Base-by-base conservation (phyloP, 2,797 vertebrate genomes). In the Acropternis orthonyx region DNA sequence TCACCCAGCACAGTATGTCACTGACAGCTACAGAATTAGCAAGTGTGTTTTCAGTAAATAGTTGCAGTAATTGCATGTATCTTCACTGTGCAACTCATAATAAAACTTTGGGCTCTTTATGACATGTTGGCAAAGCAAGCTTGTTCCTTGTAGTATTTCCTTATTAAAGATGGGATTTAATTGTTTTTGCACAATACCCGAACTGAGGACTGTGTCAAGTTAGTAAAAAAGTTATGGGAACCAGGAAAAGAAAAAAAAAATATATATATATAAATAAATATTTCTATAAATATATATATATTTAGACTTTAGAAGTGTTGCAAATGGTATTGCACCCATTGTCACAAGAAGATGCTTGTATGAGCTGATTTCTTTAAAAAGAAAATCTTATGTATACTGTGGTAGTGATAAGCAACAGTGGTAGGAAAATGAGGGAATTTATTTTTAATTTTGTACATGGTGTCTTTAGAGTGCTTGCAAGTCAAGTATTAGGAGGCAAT, bases 401-500 rank as follows among this genome's bases (percentile, higher is more conserved):
- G 77, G 59, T 52, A 63, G 63, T 56, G 54, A 92, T 88, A 92
- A 75, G 91, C 91, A 85, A 69, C 68, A 51, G 78, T 28, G n/a
- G 46, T 65, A 87, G 86, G 41, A 94, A 89, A 94, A 96, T 58
- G 39, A 76, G 61, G n/a, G 80, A 79, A 66, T 91, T 96, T 93
- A 96, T 92, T 97, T 97, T 97, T 95, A 63, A 90, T 94, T 90
- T 89, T 77, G 86, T 91, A 91, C 88, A 51, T 46, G 41, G 56
- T 94, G 84, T 96, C 69, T 96, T 95, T 77, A 91, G 84, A 94
- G 65, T 71, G 49, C 56, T 83, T 92, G n/a, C 75, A 92, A 94
- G 86, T 95, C 61, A 85, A 85, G 68, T 87, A 92, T 96, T 92
- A 92, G 82, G 75, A 93, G 51, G 52, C 44, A 91, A 95, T 85